These are phyloP conservation scores for Acanthornis magna DNA, from an alignment of 2,797 vertebrate species.

Conservation along the genomic window DNA sequence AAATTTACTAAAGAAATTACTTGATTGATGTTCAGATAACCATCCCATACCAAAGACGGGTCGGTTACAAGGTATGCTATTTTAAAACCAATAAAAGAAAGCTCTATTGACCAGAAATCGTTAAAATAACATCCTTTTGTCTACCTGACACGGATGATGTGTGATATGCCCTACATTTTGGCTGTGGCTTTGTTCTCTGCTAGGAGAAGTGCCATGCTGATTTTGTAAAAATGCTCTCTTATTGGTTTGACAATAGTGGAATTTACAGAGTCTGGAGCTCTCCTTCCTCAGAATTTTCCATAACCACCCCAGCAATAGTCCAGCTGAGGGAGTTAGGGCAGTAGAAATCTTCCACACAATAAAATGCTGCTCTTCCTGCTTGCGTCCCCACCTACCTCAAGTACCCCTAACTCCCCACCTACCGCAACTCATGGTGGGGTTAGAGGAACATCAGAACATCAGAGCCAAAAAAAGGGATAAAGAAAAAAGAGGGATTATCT, in stretches of 20 bases:
- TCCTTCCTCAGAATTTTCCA: background rate
- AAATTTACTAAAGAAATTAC: background rate
- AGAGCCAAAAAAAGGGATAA: fast-evolving
- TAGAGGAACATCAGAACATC: background rate
- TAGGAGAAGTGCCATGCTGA: background rate
- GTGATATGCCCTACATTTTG: background rate
- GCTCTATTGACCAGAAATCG: background rate
- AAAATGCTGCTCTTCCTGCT: background rate
- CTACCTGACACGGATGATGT: background rate
- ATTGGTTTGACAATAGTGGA: background rate
- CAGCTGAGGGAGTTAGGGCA: background rate
- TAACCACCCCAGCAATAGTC: fast-evolving
- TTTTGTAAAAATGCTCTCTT: background rate
- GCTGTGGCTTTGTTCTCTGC: background rate
- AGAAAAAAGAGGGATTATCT: background rate
- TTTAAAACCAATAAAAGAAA: background rate
- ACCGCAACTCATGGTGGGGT: fast-evolving
- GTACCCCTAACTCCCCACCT: no score
- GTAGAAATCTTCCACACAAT: no score
- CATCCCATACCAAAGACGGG: background rate
- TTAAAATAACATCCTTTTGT: slow-evolving; percentile 7
- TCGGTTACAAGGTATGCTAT: background rate
- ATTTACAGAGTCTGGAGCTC: background rate
- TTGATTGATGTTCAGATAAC: background rate
- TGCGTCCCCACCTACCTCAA: fast-evolving